phyloP scores from a whole-genome alignment of 1,140 invertebrate genomes.

The Zaprionus kolodkinae region DNA sequence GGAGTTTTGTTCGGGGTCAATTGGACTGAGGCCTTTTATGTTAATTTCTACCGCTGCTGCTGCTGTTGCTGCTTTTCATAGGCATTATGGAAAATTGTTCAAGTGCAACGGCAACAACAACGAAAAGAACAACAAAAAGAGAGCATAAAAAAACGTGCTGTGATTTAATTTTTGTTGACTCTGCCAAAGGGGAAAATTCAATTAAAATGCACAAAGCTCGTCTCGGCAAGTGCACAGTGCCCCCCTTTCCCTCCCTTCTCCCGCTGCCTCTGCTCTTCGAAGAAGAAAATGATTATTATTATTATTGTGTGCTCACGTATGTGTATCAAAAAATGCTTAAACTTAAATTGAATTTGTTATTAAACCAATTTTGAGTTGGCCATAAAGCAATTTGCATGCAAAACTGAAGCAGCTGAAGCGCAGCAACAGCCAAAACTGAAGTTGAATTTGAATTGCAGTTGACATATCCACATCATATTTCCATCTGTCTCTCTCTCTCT shows the following conservation, averaged over 20 bases:
- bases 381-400: conserved; percentile 60
- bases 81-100: conserved; percentile 74
- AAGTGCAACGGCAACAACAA: conserved; percentile 60
- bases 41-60: conserved; percentile 65
- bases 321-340: conserved; percentile 69
- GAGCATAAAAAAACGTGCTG: conserved; percentile 53
- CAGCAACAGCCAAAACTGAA: conserved; percentile 7
- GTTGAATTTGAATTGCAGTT: conserved; percentile 7
- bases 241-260: background rate
- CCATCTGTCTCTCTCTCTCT: background rate
- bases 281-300: conserved; percentile 57
- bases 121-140: background rate
- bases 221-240: conserved; percentile 55
- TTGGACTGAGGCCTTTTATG: conserved; percentile 63
- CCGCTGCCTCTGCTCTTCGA: background rate
- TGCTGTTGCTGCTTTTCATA: conserved; percentile 51
- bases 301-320: conserved; percentile 58
- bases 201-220: conserved; percentile 78
- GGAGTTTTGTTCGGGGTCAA: conserved; percentile 33
- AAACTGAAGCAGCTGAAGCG: conserved; percentile 26
- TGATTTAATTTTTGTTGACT: conserved; percentile 74
- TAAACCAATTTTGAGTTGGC: conserved; percentile 62
- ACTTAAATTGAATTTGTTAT: conserved; percentile 80
- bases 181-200: conserved; percentile 61
- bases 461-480: conserved; percentile 43